These are phyloP conservation scores for Megalonaias nervosa DNA, from an alignment of 1,140 invertebrate genomes.

Conservation along the genomic window DNA sequence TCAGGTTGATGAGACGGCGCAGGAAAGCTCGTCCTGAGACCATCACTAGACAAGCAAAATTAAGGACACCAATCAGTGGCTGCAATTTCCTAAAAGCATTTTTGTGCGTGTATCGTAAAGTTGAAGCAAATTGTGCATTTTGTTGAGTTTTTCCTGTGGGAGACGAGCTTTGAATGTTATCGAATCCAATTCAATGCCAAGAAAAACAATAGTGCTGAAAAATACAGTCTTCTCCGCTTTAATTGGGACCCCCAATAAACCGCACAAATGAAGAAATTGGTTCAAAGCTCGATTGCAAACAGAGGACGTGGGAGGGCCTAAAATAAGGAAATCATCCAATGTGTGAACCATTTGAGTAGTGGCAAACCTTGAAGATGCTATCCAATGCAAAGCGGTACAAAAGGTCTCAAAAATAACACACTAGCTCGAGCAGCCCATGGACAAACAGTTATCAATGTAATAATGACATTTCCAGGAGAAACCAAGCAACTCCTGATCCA, in stretches of 20 bases:
- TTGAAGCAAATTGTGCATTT: not conserved
- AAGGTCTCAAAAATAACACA: constrained; percentile 12
- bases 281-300: not conserved
- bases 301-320: not conserved
- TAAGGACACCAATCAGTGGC: constrained; percentile 28
- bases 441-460: not conserved
- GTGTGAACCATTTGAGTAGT: not conserved
- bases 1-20: constrained; percentile 13
- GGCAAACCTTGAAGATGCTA: not conserved
- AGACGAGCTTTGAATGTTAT: not conserved
- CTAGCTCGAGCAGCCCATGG: not conserved
- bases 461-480: not conserved
- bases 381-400: constrained; percentile 2
- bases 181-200: not conserved
- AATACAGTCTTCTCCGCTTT: not conserved
- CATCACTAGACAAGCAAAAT: constrained; percentile 30
- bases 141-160: not conserved
- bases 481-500: not conserved
- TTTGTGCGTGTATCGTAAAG: not conserved
- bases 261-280: not conserved
- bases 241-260: not conserved
- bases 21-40: constrained; percentile 27
- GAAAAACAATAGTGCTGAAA: not conserved
- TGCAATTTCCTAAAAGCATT: constrained; percentile 21
- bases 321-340: constrained; percentile 12